A percentile compares a stretch with the other conserved stretches of the same genome.
phyloP scores from a whole-genome alignment of 2,113 vertebrate species.

The Uria aalge region DNA sequence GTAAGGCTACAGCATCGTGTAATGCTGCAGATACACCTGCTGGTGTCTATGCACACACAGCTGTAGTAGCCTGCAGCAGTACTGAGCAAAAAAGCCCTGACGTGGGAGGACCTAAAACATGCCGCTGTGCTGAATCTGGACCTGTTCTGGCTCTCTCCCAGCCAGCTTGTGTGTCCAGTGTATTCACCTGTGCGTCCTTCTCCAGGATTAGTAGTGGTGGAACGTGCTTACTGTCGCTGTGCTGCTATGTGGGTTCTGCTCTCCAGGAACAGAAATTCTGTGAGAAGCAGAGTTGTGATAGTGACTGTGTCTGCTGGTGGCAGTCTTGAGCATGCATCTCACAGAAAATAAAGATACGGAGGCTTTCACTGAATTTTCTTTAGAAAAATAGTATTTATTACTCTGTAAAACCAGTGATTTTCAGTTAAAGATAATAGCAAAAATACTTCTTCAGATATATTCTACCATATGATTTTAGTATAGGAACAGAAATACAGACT shows the following conservation, averaged over 20 bases:
- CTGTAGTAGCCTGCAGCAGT: neutral
- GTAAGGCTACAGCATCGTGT: neutral
- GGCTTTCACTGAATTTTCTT: neutral
- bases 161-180: neutral
- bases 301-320: neutral
- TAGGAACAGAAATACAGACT: neutral
- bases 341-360: neutral
- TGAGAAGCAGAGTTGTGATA: neutral
- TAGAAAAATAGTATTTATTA: constrained; percentile 1
- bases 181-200: neutral
- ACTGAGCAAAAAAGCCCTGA: neutral
- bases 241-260: neutral
- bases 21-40: neutral
- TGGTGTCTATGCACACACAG: rapidly evolving
- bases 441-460: neutral
- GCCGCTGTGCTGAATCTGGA: neutral
- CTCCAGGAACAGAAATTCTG: neutral
- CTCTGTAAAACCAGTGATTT: neutral
- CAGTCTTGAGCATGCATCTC: neutral
- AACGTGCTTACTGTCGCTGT: neutral
- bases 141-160: neutral
- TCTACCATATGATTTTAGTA: neutral
- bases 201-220: neutral
- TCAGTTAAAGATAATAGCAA: neutral
- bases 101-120: neutral